Evolutionary conservation across 2,113 vertebrate species (phyloP).

Genomic region (Xyrauchen texanus): DNA sequence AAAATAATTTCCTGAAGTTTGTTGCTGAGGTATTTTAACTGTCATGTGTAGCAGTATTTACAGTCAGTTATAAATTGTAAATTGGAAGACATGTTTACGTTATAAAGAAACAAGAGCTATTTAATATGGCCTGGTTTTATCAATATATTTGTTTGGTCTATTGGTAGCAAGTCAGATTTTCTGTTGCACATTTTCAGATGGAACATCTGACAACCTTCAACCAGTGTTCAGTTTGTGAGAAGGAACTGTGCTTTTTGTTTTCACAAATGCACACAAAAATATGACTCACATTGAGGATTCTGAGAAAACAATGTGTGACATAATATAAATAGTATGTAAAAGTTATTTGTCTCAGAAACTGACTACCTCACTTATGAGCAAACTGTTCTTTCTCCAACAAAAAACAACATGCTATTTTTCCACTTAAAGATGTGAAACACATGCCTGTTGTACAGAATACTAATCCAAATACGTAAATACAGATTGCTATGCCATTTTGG

Average conservation of each 20-base stretch:
- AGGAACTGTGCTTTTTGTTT: neutral
- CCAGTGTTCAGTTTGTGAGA: conserved; percentile 46
- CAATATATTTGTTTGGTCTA: conserved; percentile 67
- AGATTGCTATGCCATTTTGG: neutral
- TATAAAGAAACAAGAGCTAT: conserved; percentile 56
- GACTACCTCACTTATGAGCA: too few relatives aligned
- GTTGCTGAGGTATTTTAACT: conserved; percentile 53
- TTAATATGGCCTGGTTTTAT: conserved; percentile 42
- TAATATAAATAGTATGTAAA: conserved; percentile 58
- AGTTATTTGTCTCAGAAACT: conserved; percentile 6
- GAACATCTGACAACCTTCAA: conserved; percentile 66
- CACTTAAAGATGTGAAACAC: conserved; percentile 55
- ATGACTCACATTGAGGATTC: neutral
- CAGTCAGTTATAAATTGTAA: conserved; percentile 62
- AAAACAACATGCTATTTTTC: conserved; percentile 56
- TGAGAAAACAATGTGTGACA: conserved; percentile 51
- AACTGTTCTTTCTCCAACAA: neutral
- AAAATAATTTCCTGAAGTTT: conserved; percentile 60
- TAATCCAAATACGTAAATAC: conserved; percentile 28
- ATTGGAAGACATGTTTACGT: conserved; percentile 67
- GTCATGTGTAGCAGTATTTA: conserved; percentile 72
- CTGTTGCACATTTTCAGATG: conserved; percentile 66
- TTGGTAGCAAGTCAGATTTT: conserved; percentile 67
- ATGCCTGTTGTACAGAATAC: conserved; percentile 47
- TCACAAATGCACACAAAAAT: conserved; percentile 46